phyloP scores from a whole-genome alignment of 2,113 vertebrate species.

The Agelaius phoeniceus region DNA sequence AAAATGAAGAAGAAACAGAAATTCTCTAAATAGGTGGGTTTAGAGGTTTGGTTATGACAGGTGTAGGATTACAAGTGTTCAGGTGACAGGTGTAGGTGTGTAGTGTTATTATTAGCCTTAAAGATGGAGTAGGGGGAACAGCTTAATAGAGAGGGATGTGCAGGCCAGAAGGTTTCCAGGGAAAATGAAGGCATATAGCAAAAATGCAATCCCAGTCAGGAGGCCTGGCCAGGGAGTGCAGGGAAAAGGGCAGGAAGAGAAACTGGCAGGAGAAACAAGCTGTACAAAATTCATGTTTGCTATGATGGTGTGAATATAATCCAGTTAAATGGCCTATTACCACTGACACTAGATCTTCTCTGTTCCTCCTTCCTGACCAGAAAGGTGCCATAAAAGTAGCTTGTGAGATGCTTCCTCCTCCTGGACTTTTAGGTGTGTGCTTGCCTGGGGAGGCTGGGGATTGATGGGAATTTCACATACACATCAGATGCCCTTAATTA shows the following conservation, averaged over 20 bases:
- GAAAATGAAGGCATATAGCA: not conserved
- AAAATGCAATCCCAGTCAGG: not conserved
- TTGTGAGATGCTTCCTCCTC: not conserved
- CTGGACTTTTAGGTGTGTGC: not conserved
- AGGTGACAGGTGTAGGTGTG: not conserved
- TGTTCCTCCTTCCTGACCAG: not conserved
- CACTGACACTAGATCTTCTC: not conserved
- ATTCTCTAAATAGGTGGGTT: not conserved
- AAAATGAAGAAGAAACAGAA: not conserved
- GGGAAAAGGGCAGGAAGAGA: not conserved
- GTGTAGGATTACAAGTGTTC: not conserved
- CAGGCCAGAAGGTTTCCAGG: not conserved
- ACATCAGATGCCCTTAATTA: not conserved
- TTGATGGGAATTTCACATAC: not conserved
- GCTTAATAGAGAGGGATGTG: not conserved
- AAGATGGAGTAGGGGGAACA: not conserved
- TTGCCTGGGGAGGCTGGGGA: not conserved
- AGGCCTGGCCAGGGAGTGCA: not conserved
- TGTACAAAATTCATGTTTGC: not conserved
- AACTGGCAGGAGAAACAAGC: not conserved
- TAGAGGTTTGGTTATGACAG: not conserved
- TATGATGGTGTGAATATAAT: not conserved
- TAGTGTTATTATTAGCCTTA: not conserved
- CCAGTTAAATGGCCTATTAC: not conserved
- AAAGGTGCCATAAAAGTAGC: not conserved